Evolutionary conservation across 2,888 invertebrate species (phyloP), one percentile per base, ranked within the genome.

Genomic region (Biston stratarius): DNA sequence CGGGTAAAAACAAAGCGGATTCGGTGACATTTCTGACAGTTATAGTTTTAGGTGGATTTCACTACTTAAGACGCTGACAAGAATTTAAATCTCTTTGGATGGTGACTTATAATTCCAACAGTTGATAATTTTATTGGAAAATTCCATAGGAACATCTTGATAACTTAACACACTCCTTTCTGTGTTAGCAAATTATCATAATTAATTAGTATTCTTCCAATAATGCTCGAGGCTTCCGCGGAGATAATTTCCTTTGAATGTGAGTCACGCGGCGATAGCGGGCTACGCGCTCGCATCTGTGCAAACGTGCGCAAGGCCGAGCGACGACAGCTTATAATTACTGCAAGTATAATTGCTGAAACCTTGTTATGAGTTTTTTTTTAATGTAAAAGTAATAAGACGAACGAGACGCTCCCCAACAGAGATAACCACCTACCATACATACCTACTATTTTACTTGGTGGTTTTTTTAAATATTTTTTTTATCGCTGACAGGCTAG

Each of bases 251-350:
- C 63, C 69, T 72, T 72, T 62, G 59, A 52, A 62, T 57, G 70
- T 83, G 83, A 83, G 72, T 83, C 81, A 81, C 68, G 73, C 70
- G 63, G 72, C 76, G 75, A 76, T 75, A 77, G 71, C 74, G 60
- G 62, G 53, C 61, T 67, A 75, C 76, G 76, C 76, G 59, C 70
- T 78, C 79, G 82, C 89, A 89, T 86, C 89, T 90, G 89, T 83
- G 76, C 85, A 89, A 89, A 87, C 87, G 81, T 74, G 70, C 74
- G 77, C 90, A 89, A 89, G 90, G 90, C 81, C 89, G 84, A 59
- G 68, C 84, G 84, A 83, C 86, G 87, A 83, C 84, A 81, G 75
- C 64, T 78, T 80, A 80, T 83, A 84, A 85, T 86, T 83, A 82
- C 75, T 82, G 74, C 81, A 52, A 33, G 60, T 48, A 48, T 45